Evolutionary conservation across 2,888 invertebrate genomes (phyloP), one percentile per base, ranked within the genome.

Genomic region (Phania funesta): DNA sequence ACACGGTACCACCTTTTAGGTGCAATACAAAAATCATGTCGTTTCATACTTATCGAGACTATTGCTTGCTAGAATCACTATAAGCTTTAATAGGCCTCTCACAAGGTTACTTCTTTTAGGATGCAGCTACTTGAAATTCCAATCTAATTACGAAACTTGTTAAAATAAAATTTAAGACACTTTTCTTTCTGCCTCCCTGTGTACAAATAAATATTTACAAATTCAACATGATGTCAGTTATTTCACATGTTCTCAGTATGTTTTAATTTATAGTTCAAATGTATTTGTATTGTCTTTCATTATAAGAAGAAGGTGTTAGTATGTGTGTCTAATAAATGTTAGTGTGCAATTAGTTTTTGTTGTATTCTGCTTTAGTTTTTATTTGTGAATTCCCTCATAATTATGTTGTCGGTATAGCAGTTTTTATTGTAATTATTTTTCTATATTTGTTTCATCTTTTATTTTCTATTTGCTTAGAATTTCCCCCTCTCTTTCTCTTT

Each of bases 381-480:
- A 20, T 64, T 35, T 68, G 56, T 56, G 74, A 74, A 56, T 68
- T 70, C 74, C 58, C 35, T 75, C 50, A 80, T 80, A 75, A 80
- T 75, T 80, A 75, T 65, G 64, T 58, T 75, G 75, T 58, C 75
- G 70, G 56, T 41, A 18, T n/a, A 48, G 26, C 74, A 62, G 46
- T 60, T 67, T 60, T 11, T 41, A 60, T 16, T 70, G 29, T 58
- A 58, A 35, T 44, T 62, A 22, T 18, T 46, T 48, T 24, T 20
- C 1, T 32, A 5, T 18, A 7, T 22, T 29, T 13, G 16, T 70
- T 64, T 65, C 41, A 50, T 70, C 20, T 64, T n/a, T 46, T 41
- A 60, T 20, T 70, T 62, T 44, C 11, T 70, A 64, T 64, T 78
- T 71, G 24, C 16, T 4, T 38, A 13, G 4, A 35, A 4, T 65